Conservation (phyloP, 2,888 invertebrate species). For the Leptinotarsa juncta region DNA sequence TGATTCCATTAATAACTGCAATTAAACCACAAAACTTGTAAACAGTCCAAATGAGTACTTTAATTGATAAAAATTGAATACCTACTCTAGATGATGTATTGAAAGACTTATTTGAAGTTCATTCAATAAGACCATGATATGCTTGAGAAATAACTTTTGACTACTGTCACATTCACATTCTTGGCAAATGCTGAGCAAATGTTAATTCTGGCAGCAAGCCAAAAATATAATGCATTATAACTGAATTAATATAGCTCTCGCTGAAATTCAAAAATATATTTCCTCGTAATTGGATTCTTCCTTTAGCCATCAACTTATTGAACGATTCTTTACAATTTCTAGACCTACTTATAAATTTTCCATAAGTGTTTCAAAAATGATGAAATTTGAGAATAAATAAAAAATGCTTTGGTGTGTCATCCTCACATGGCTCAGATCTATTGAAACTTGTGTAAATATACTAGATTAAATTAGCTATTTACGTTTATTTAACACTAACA, state of each 20-base stretch:
- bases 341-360: no score
- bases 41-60: constrained; percentile 6
- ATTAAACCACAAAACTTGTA: constrained; percentile 29
- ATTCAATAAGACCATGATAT: constrained; percentile 53
- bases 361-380: background rate
- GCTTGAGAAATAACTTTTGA: constrained; percentile 60
- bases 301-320: no score
- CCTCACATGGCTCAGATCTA: background rate
- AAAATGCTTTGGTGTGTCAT: background rate
- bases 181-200: constrained; percentile 60
- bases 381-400: background rate
- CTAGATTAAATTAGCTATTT: background rate
- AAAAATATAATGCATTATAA: constrained; percentile 55
- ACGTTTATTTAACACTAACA: background rate
- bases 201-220: constrained; percentile 58
- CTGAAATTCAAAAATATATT: constrained; percentile 33
- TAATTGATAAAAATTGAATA: background rate
- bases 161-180: constrained; percentile 67
- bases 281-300: no score
- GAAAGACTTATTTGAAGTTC: constrained; percentile 11
- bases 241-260: constrained; percentile 49
- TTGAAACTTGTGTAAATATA: background rate
- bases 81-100: background rate
- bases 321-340: no score
- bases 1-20: constrained; percentile 30